A percentile compares a stretch with the other conserved stretches of the same genome.
Evolutionary conservation across 2,888 invertebrate species (phyloP).

Genomic region (Cephonodes hylas): DNA sequence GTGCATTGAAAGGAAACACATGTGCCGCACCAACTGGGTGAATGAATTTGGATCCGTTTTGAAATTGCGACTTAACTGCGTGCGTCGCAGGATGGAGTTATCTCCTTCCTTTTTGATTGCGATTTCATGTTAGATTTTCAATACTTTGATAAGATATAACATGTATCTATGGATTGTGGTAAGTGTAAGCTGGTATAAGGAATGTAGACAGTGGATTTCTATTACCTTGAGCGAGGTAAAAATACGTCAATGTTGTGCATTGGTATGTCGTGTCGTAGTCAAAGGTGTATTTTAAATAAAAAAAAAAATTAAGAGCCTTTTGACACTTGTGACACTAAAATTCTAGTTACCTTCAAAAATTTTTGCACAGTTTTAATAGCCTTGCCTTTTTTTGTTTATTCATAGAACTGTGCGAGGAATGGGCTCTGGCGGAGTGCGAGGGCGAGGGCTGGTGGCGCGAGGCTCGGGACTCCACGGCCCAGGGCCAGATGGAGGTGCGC

Average conservation of each 20-base stretch:
- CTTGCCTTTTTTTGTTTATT: slow-evolving; percentile 35
- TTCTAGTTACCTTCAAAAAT: too few relatives aligned
- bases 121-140: neutral
- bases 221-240: too few relatives aligned
- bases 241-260: too few relatives aligned
- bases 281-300: too few relatives aligned
- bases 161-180: neutral
- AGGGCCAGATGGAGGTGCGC: slow-evolving; percentile 87
- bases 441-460: slow-evolving; percentile 79
- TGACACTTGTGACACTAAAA: too few relatives aligned
- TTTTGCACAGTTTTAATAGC: neutral
- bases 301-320: too few relatives aligned
- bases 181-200: neutral
- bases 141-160: neutral
- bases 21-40: neutral
- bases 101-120: neutral
- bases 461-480: slow-evolving; percentile 69
- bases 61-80: slow-evolving; percentile 2
- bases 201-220: too few relatives aligned
- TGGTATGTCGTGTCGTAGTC: too few relatives aligned
- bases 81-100: slow-evolving; percentile 3
- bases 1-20: slow-evolving; percentile 5
- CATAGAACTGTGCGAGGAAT: slow-evolving; percentile 86
- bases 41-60: slow-evolving; percentile 1
- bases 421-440: slow-evolving; percentile 83